Base-by-base conservation (phyloP, 1,140 invertebrate species). In the Frieseomelitta varia region DNA sequence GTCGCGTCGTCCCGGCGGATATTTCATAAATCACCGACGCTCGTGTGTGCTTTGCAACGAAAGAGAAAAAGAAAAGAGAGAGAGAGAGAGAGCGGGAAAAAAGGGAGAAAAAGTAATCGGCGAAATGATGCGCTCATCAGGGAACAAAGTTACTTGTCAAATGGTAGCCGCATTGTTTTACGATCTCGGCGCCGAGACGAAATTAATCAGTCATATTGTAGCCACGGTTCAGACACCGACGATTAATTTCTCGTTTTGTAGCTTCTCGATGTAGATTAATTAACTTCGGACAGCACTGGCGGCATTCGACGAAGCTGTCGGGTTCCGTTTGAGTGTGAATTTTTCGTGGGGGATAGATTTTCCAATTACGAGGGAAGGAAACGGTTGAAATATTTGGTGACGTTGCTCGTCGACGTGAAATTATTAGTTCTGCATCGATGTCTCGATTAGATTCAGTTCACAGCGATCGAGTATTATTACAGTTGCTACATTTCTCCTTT, bases 241-340 rank as follows among this genome's bases (percentile, higher is more conserved):
- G n/a, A 81, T 81, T 81, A 81, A 81, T 81, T 81, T 51, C 68
- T 81, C 79, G 51, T 81, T 81, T 80, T 72, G 72, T 72, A 34
- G 53, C 79, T 47, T 17, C 53, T 11, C 56, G 67, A 80, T 72
- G 53, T 72, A 72, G 55, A 73, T 81, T 81, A 81, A 81, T 81
- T 72, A 73, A 73, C 68, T 27, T 55, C 17, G 68, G 19, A 47
- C 17, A 72, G n/a, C 11, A 21, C 0, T 10, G 17, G 15, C 1
- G 53, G 4, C 10, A 15, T 68, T 68, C 51, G 51, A 27, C 24
- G 34, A 15, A 47, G 3, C 63, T 53, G 27, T 30, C 47, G 4
- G 4, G 27, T 15, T 21, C 65, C 63, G 27, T 17, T n/a, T 19
- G 15, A 53, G 27, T 12, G 15, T 24, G n/a, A 30, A 55, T 56